Percentiles rank a stretch among this genome's conserved stretches.
Evolutionary conservation across 2,888 invertebrate species (phyloP).

Genomic region (Leucoma salicis): DNA sequence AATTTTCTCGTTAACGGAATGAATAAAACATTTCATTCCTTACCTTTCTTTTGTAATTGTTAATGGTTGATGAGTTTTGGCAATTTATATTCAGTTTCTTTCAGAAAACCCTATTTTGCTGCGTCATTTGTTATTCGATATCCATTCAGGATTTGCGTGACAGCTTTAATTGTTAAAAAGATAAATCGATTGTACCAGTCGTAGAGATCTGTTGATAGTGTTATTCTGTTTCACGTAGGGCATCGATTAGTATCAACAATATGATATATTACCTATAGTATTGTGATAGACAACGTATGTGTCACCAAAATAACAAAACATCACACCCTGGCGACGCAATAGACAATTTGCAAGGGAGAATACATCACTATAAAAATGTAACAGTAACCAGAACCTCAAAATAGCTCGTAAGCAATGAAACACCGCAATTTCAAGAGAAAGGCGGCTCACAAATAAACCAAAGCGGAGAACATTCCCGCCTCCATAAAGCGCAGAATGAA

Average conservation of each 20-base stretch:
- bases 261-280: background rate
- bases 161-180: constrained; percentile 37
- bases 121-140: constrained; percentile 59
- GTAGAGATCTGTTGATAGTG: constrained; percentile 5
- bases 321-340: constrained; percentile 35
- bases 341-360: constrained; percentile 64
- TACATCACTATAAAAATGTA: constrained; percentile 69
- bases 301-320: constrained; percentile 50
- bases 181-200: constrained; percentile 29
- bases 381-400: constrained; percentile 72
- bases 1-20: constrained; percentile 81
- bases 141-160: constrained; percentile 43
- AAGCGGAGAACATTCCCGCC: constrained; percentile 76
- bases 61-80: constrained; percentile 79
- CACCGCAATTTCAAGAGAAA: constrained; percentile 78
- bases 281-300: no score
- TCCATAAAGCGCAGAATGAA: constrained; percentile 75
- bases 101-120: constrained; percentile 50
- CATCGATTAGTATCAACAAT: background rate
- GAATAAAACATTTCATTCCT: constrained; percentile 82
- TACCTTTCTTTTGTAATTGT: constrained; percentile 80
- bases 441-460: constrained; percentile 77
- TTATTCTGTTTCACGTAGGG: background rate
- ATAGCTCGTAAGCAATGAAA: constrained; percentile 77
- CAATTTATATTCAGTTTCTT: constrained; percentile 70